phyloP scores from a whole-genome alignment of 2,888 invertebrate genomes.

The Pandemis heparana region DNA sequence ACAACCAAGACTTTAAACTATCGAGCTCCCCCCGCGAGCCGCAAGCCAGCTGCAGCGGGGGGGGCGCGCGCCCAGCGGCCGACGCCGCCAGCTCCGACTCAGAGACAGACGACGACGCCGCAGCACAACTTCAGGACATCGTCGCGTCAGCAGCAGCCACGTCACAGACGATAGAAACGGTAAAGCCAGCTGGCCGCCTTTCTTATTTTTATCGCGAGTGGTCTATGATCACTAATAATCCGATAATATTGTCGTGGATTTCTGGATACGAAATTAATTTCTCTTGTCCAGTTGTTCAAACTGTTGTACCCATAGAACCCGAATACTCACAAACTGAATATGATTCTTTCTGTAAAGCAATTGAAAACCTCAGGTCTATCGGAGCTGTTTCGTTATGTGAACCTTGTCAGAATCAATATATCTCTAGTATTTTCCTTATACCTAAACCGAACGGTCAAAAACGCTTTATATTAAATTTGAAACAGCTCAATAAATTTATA shows the following conservation, averaged over 20 bases:
- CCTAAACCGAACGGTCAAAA: not conserved
- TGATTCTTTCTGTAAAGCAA: not conserved
- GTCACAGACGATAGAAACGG: not conserved
- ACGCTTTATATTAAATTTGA: not conserved
- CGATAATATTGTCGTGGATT: not conserved
- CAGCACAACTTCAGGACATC: not conserved
- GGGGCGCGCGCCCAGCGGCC: not conserved
- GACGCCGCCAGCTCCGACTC: not conserved
- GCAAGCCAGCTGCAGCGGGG: not conserved
- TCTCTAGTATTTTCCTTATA: not conserved
- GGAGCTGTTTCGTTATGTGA: not conserved
- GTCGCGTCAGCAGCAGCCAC: not conserved
- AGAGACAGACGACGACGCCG: not conserved
- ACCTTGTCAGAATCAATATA: not conserved
- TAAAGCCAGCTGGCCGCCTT: not conserved
- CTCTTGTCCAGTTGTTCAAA: not conserved
- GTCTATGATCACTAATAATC: slow-evolving; percentile 8
- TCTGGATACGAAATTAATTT: not conserved
- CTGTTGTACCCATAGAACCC: not conserved
- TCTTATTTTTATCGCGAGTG: not conserved
- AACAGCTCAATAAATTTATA: not conserved
- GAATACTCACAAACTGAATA: not conserved
- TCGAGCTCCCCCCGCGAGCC: too few species aligned
- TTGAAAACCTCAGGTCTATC: not conserved
- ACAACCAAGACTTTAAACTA: not conserved